Base-by-base conservation (phyloP, 1,140 invertebrate species). In the Cryptotermes secundus region DNA sequence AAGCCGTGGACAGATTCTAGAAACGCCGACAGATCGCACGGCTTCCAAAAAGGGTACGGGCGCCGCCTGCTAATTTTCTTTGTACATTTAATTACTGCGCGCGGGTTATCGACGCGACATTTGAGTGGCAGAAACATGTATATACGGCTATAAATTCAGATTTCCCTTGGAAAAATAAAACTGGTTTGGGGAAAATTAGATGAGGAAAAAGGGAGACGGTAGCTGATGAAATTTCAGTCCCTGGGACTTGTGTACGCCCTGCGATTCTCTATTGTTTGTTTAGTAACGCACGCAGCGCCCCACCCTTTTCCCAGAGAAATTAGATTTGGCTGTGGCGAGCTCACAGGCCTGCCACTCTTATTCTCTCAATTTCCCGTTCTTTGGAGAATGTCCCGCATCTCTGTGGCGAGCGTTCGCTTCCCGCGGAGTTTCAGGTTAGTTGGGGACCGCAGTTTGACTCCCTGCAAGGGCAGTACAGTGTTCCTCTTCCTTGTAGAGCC, bases 261-360 rank as follows among this genome's bases (percentile, higher is more conserved):
- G 31, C 81, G 81, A 45, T 80, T 80, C 81, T 82, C 81, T 82
- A 82, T 82, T 82, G 81, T 82, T 82, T 82, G 81, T 82, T 82
- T 82, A 82, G 81, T 82, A 45, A 82, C 81, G 81, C 81, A 36
- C 80, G 81, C 38, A 34, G 36, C 16, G 38, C n/a, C 81, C 38
- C 81, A 82, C 81, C 81, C 81, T 82, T 82, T 82, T 82, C 81
- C 81, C 81, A 82, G 81, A 82, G 81, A 82, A 82, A 82, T 82
- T 38, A 38, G 81, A 82, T 82, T 82, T 82, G 80, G 26, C 81
- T 45, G 36, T 82, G 81, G 59, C 59, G 36, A 82, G 81, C 81
- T 45, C 81, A 53, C 81, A 34, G 81, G 42, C 81, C 45, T 82
- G 38, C 45, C 38, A 45, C 81, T 82, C 81, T 42, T 45, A 45